A percentile compares a stretch with the other conserved stretches of the same genome.
Evolutionary conservation across 37 sponge, comb jelly and placozoan species (phyloP).

Genomic region (Agelas oroides): DNA sequence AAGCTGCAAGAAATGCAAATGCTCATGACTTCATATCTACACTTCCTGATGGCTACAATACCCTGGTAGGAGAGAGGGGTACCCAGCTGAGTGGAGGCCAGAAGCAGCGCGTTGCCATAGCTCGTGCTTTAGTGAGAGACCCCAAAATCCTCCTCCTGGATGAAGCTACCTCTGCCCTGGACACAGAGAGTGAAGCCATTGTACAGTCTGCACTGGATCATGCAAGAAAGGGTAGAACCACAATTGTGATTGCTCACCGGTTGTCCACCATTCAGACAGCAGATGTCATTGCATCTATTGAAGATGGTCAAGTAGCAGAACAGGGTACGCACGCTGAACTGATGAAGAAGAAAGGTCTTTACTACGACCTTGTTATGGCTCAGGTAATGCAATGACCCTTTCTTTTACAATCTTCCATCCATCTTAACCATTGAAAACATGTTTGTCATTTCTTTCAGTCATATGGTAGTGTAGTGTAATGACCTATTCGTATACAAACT

Average conservation of each 20-base stretch:
- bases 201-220: conserved; percentile 88
- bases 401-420: too few species aligned
- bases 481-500: too few species aligned
- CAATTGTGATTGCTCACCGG: conserved; percentile 89
- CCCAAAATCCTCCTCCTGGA: conserved; percentile 90
- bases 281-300: conserved; percentile 70
- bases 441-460: too few species aligned
- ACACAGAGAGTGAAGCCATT: conserved; percentile 85
- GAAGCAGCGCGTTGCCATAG: conserved; percentile 93
- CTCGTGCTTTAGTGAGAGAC: conserved; percentile 84
- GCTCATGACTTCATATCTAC: conserved; percentile 80
- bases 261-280: conserved; percentile 88
- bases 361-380: conserved; percentile 87
- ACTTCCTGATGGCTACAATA: conserved; percentile 88
- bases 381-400: conserved; percentile 63
- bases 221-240: conserved; percentile 86
- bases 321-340: conserved; percentile 79
- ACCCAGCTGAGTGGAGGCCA: conserved; percentile 92
- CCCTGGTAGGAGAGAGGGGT: conserved; percentile 86
- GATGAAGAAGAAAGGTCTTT: conserved; percentile 80
- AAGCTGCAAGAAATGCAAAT: conserved; percentile 82
- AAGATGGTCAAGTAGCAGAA: conserved; percentile 74
- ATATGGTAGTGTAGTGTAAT: too few species aligned
- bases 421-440: too few species aligned
- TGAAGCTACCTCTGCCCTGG: conserved; percentile 95